Base-by-base conservation (phyloP, 2,113 vertebrate species). In the Melospiza georgiana region DNA sequence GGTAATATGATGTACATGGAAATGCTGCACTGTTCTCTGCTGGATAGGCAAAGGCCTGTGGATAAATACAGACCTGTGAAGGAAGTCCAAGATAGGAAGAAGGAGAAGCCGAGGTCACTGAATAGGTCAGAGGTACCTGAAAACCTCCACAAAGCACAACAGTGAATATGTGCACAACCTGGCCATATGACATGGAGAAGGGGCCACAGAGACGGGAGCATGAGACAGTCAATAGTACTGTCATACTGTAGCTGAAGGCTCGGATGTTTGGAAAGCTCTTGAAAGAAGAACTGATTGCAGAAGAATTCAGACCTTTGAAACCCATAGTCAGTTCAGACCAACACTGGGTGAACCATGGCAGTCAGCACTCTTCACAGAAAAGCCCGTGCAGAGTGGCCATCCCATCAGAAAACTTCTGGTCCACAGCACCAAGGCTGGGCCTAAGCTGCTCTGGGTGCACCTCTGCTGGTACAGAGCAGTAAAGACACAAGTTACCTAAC, bases 261-360 rank as follows among this genome's bases (percentile, higher is more conserved):
- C 10, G 49, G 35, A 33, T 31, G 5, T 80, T 68, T 43, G 17
- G 5, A 30, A 51, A 72, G 33, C 17, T 3, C 2, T 31, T 55
- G 6, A 13, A 55, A 57, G 27, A 51, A 52, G 12, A 84, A 24
- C 3, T 68, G 48, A 43, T 4, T 3, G 0, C 39, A 46, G 20
- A 30, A 41, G 9, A 46, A 5, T 59, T 89, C 54, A 80, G 39
- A 44, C 2, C 6, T 41, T 75, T 79, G 9, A 72, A 49, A n/a
- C 10, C 6, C 8, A 2, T 9, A 46, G 20, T 30, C 10, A 63
- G 1, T 54, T 10, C 49, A 54, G n/a, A 22, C 28, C 57, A 61
- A 16, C 33, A 19, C 0, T 54, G 24, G 18, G 16, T 54, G 12
- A 72, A 5, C 24, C 6, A 22, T 2, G 0, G 8, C 33, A 31